Conservation (phyloP, 2,888 invertebrate species). For the Lapara coniferarum region DNA sequence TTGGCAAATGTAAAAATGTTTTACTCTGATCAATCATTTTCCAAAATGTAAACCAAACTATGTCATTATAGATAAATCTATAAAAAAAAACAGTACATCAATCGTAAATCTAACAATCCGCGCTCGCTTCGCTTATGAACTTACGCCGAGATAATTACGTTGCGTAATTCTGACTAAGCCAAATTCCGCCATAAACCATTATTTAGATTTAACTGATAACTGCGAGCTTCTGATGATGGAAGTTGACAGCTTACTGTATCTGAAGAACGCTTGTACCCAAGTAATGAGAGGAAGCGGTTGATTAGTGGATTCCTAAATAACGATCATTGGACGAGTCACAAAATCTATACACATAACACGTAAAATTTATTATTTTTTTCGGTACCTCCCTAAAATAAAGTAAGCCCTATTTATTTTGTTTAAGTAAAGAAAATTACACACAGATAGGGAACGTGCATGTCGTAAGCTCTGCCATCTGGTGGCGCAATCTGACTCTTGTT, state of each 20-base stretch:
- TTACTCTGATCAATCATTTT: not conserved
- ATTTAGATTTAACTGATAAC: slow-evolving; percentile 40
- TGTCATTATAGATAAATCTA: not conserved
- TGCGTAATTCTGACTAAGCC: slow-evolving; percentile 47
- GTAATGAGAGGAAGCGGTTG: not conserved
- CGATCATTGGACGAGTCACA: too few species aligned
- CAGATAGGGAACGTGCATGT: too few species aligned
- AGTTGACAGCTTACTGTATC: slow-evolving; percentile 16
- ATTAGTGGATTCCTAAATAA: too few species aligned
- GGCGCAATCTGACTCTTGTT: too few species aligned
- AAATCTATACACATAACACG: too few species aligned
- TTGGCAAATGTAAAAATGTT: too few species aligned
- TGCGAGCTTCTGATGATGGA: slow-evolving; percentile 34
- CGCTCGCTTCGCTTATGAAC: slow-evolving; percentile 19
- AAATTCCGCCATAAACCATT: slow-evolving; percentile 45
- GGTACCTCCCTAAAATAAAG: too few species aligned
- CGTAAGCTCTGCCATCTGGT: too few species aligned
- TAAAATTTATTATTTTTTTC: too few species aligned
- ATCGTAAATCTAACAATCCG: not conserved
- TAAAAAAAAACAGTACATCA: not conserved
- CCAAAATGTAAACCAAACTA: not conserved
- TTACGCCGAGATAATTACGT: slow-evolving; percentile 35
- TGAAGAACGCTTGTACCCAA: not conserved
- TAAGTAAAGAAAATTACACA: too few species aligned
- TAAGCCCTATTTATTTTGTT: too few species aligned